phyloP scores from a whole-genome alignment of 2,797 vertebrate species.

The Danio jaintianensis region DNA sequence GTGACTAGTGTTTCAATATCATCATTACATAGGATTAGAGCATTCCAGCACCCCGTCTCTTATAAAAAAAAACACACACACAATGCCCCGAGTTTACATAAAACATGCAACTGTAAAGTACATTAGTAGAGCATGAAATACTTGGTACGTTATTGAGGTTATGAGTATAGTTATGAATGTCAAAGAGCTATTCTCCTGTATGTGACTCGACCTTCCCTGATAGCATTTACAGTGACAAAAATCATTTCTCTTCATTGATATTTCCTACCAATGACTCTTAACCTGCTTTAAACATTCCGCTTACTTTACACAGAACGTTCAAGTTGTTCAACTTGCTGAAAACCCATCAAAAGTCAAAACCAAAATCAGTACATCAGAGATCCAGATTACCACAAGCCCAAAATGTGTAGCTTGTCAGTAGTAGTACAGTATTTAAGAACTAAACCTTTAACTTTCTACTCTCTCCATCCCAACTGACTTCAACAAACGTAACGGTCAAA shows the following conservation, averaged over 20 bases:
- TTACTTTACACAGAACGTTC: slow-evolving; percentile 26
- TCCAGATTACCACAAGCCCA: slow-evolving; percentile 53
- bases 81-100: slow-evolving; percentile 46
- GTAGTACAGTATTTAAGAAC: slow-evolving; percentile 60
- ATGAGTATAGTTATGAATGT: slow-evolving; percentile 41
- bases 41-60: slow-evolving; percentile 42
- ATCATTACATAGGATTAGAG: slow-evolving; percentile 48
- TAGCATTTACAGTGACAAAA: slow-evolving; percentile 54
- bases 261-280: slow-evolving; percentile 24
- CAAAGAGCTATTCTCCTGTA: slow-evolving; percentile 25
- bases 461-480: slow-evolving; percentile 39
- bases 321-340: slow-evolving; percentile 14
- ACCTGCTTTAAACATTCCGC: slow-evolving; percentile 11
- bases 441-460: slow-evolving; percentile 42
- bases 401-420: slow-evolving; percentile 58
- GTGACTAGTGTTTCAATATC: slow-evolving; percentile 44
- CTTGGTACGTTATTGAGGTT: slow-evolving; percentile 45
- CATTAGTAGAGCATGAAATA: slow-evolving; percentile 53
- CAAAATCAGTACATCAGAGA: slow-evolving; percentile 36
- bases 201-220: slow-evolving; percentile 43
- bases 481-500: slow-evolving; percentile 45
- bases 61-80: not conserved
- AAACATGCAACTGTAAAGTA: slow-evolving; percentile 54
- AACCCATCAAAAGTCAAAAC: slow-evolving; percentile 24
- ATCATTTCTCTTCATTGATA: slow-evolving; percentile 15